Conservation (phyloP, 2,888 invertebrate genomes). For the Papilio elwesi region DNA sequence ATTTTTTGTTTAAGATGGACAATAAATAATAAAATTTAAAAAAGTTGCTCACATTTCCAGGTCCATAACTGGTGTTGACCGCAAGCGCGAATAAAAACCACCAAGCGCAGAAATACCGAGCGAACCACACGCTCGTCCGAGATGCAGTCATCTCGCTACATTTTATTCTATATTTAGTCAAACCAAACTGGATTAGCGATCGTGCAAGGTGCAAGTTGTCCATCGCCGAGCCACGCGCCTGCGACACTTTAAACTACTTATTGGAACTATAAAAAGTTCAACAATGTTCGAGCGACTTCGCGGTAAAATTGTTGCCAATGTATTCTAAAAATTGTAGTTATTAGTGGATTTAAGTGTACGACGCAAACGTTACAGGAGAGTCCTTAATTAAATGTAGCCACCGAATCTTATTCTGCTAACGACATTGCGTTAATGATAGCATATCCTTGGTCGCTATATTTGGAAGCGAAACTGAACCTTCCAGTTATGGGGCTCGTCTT, state of each 20-base stretch:
- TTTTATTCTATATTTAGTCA: slow-evolving; percentile 73
- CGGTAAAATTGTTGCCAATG: slow-evolving; percentile 25
- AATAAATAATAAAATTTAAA: slow-evolving; percentile 20
- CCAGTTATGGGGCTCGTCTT: slow-evolving; percentile 66
- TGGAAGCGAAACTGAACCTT: slow-evolving; percentile 75
- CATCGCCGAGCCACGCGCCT: slow-evolving; percentile 58
- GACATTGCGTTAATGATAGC: slow-evolving; percentile 68
- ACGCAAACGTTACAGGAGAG: slow-evolving; percentile 51
- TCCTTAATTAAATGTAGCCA: slow-evolving; percentile 63
- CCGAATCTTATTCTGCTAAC: slow-evolving; percentile 63
- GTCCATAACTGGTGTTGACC: slow-evolving; percentile 64
- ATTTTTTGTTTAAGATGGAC: slow-evolving; percentile 19
- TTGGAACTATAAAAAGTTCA: slow-evolving; percentile 53
- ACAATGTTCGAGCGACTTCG: slow-evolving; percentile 40
- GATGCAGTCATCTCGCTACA: slow-evolving; percentile 69
- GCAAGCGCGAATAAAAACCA: slow-evolving; percentile 71
- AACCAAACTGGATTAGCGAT: slow-evolving; percentile 64
- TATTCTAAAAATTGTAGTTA: slow-evolving; percentile 21
- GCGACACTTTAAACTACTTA: slow-evolving; percentile 50
- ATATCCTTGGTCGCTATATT: slow-evolving; percentile 57
- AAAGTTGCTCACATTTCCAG: slow-evolving; percentile 20
- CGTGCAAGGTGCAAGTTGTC: slow-evolving; percentile 68
- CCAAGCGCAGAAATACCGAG: slow-evolving; percentile 64
- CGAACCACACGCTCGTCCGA: slow-evolving; percentile 66
- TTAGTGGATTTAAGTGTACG: slow-evolving; percentile 53